Base-by-base conservation (phyloP, 1,140 invertebrate species). In the Diorhabda carinulata region DNA sequence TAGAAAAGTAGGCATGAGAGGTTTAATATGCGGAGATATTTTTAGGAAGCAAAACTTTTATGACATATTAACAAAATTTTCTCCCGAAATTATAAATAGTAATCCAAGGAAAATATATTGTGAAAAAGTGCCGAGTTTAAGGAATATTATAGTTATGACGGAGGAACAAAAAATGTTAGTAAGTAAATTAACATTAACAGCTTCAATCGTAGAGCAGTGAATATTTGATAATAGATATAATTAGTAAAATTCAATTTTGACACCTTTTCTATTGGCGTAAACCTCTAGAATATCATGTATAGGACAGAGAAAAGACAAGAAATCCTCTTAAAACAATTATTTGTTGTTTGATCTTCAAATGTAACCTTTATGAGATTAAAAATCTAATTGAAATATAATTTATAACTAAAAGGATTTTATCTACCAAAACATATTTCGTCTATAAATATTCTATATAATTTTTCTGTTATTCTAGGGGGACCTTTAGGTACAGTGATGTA, bases 31-130 rank as follows among this genome's bases (percentile, higher is more conserved):
- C 2, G 85, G 89, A 0, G 87, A 89, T 41, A 81, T 76, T 3
- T 89, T 89, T 69, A 90, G 87, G 74, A 86, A 79, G 0, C 88
- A 90, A 70, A 83, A 94, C 71, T 97, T 93, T 78, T 90, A 91
- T 70, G 78, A 88, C 3, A 88, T 91, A 73, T 71, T 96, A 42
- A 80, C 76, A 3, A 70, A 78, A 44, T 72, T 88, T 25, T 80
- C 83, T 61, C 87, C 87, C 7, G 83, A 87, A 72, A 42, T 88
- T 10, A 52, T 73, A 0, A 75, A 76, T 0, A 72, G 74, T 6
- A 79, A 78, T 25, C 81, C 83, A 3, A 83, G 83, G 6, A 70
- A 77, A 56, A 69, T 78, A 8, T 81, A 70, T 57, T 81, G 74
- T 79, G 77, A 72, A 3, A 80, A 76, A 45, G 25, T 78, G 43